These are phyloP conservation scores for Lasiommata megera DNA, from an alignment of 2,888 invertebrate genomes.

Conservation along the genomic window DNA sequence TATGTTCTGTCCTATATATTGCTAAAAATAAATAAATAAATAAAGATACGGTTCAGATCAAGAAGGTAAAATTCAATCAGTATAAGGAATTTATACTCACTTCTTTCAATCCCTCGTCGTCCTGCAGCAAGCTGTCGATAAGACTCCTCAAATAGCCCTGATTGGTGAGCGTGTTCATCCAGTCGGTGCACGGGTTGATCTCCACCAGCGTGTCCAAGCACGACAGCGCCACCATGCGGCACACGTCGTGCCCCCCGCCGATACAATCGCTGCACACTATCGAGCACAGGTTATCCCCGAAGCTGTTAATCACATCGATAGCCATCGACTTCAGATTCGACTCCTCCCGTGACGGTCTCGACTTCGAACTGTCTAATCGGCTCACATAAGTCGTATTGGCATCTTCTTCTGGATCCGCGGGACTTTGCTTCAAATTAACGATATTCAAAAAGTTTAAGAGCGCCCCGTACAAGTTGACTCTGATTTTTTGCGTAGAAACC, in stretches of 20 bases:
- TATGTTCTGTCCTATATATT: too few species aligned
- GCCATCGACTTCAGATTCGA: slow-evolving; percentile 68
- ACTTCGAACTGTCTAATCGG: slow-evolving; percentile 83
- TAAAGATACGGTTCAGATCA: too few species aligned
- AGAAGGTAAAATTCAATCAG: too few species aligned
- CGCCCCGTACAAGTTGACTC: slow-evolving; percentile 93
- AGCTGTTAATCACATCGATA: slow-evolving; percentile 81
- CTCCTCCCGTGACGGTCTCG: slow-evolving; percentile 51
- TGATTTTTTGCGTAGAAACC: slow-evolving; percentile 89
- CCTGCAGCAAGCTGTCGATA: slow-evolving; percentile 89
- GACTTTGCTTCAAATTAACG: slow-evolving; percentile 78
- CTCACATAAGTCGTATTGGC: slow-evolving; percentile 81
- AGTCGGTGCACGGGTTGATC: slow-evolving; percentile 85
- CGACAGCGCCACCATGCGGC: slow-evolving; percentile 92
- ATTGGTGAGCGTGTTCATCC: slow-evolving; percentile 66
- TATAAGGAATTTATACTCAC: slow-evolving; percentile 42
- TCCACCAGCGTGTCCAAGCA: slow-evolving; percentile 90
- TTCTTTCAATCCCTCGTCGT: slow-evolving; percentile 85
- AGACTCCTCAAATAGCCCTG: slow-evolving; percentile 90
- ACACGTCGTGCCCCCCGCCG: slow-evolving; percentile 91
- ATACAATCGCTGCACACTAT: slow-evolving; percentile 92
- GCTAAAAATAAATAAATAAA: too few species aligned
- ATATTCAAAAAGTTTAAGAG: slow-evolving; percentile 91
- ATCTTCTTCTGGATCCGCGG: slow-evolving; percentile 61
- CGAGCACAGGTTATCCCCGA: slow-evolving; percentile 91